Conservation (phyloP, 23 tunicate genomes). For the Ascidia mentula region DNA sequence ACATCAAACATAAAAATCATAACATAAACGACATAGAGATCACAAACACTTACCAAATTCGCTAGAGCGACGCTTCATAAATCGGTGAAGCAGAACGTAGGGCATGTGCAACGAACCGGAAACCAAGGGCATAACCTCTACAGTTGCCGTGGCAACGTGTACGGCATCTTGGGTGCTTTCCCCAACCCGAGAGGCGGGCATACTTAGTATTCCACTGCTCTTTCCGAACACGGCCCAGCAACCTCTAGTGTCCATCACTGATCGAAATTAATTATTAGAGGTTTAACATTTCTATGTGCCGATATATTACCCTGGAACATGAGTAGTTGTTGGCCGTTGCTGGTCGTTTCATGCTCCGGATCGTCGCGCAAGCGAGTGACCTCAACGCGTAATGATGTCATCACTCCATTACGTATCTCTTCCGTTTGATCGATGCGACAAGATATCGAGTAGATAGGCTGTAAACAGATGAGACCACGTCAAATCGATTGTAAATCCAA, state of each 20-base stretch:
- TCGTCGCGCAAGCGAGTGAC: constrained; percentile 58
- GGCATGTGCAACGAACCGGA: constrained; percentile 76
- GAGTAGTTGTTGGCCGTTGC: constrained; percentile 68
- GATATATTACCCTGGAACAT: constrained; percentile 83
- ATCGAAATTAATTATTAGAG: no score
- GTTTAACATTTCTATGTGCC: no score
- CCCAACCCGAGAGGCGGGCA: neutral
- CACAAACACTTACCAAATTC: constrained; percentile 63
- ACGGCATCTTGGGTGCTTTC: neutral
- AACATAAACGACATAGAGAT: neutral
- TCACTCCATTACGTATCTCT: constrained; percentile 38
- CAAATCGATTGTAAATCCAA: neutral
- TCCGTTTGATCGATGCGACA: constrained; percentile 13
- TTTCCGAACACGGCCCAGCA: constrained; percentile 97
- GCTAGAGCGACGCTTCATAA: constrained; percentile 64
- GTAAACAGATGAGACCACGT: neutral
- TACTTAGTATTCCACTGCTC: constrained; percentile 60
- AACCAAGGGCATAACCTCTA: constrained; percentile 82
- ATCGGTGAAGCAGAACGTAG: constrained; percentile 60
- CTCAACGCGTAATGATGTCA: constrained; percentile 61
- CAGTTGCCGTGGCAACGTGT: constrained; percentile 27
- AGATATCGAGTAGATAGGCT: constrained; percentile 73
- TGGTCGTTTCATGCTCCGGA: constrained; percentile 69
- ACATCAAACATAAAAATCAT: neutral
- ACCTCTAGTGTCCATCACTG: constrained; percentile 91